These are phyloP conservation scores for Amiota communis DNA, from an alignment of 2,888 invertebrate species.

Conservation along the genomic window DNA sequence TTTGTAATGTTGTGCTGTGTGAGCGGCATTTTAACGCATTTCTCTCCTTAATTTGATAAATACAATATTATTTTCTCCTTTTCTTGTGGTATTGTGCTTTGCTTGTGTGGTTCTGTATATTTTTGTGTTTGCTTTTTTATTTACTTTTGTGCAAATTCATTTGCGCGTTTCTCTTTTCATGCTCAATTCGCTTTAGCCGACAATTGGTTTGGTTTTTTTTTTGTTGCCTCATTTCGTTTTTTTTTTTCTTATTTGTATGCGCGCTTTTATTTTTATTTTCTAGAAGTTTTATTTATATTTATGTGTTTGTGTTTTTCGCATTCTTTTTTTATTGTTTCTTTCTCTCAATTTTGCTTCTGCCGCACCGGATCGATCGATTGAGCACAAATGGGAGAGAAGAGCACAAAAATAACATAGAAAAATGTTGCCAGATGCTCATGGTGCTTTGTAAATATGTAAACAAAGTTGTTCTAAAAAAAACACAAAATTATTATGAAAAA, in stretches of 20 bases:
- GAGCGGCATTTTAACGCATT: conserved; percentile 69
- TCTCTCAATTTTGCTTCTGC: conserved; percentile 8
- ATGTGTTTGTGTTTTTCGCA: conserved; percentile 27
- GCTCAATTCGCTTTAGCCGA: background rate
- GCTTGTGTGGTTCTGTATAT: conserved; percentile 38
- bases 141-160: conserved; percentile 63
- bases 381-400: conserved; percentile 31
- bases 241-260: background rate
- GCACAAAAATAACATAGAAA: background rate
- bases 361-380: conserved; percentile 54
- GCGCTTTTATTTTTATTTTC: conserved; percentile 21
- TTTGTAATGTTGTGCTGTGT: background rate
- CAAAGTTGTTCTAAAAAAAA: background rate
- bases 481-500: background rate
- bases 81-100: conserved; percentile 28
- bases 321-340: conserved; percentile 12
- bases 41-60: conserved; percentile 35
- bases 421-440: background rate
- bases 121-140: conserved; percentile 60
- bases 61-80: conserved; percentile 26
- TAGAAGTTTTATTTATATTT: conserved; percentile 9
- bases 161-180: background rate
- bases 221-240: background rate
- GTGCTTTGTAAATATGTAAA: background rate
- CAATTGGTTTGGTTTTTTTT: conserved; percentile 12